Base-by-base conservation (phyloP, 2,797 vertebrate genomes). In the Muscicapa comitata region DNA sequence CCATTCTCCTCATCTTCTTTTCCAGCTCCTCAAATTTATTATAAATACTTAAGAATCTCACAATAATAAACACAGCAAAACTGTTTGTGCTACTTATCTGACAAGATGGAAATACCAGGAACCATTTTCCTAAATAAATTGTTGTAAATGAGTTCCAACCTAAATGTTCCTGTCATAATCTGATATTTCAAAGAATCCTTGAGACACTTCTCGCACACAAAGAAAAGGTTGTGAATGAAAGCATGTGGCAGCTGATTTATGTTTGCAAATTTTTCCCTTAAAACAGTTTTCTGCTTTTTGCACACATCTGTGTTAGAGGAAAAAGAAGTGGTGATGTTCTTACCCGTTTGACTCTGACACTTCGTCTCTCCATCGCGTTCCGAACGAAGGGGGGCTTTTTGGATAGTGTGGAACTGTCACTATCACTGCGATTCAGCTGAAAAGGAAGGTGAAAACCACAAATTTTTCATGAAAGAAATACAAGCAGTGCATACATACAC, bases 381-480 rank as follows among this genome's bases (percentile, higher is more conserved):
- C 99, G 97, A 93, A 99, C 97, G 14, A 99, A 99, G 6, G 99
- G 98, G 21, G 99, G 99, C 97, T 99, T 99, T 97, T 98, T 99
- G 77, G 99, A 99, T 47, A 99, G 97, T 0, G 99, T 99, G 91
- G 99, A 99, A 96, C 99, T 99, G 98, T 99, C 99, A 47, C 99
- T 99, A 51, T 99, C 99, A 6, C 99, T 99, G 91, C 99, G 99
- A 88, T 99, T 99, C 71, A 99, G 98, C 99, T 99, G 97, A 3
- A 90, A 91, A 91, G 70, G 12, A 80, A 78, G 95, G 61, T 13
- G 15, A 47, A 91, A 88, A 4, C 4, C 81, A 89, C 24, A 3
- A 20, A 20, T 18, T 24, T 57, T 25, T 73, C 25, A 50, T 28
- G 6, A 26, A 81, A 70, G 48, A 71, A 80, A 55, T 6, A 59